These are phyloP conservation scores for Ciconia maguari DNA, from an alignment of 2,113 vertebrate species.

Conservation along the genomic window DNA sequence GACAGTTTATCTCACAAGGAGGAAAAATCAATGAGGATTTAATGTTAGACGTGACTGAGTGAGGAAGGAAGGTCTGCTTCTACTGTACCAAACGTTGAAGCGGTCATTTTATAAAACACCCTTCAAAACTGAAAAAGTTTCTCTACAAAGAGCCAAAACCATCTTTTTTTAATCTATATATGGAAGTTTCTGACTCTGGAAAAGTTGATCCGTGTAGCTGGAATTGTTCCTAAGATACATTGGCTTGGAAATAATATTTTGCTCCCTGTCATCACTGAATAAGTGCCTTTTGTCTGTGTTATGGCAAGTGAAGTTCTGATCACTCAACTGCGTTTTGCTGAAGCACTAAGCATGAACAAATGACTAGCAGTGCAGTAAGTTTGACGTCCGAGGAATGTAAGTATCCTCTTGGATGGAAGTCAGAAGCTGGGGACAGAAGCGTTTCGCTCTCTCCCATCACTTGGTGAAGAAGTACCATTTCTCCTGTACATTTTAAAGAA, in stretches of 20 bases:
- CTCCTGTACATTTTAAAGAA: neutral
- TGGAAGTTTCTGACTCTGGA: constrained; percentile 16
- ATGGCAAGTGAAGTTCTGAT: neutral
- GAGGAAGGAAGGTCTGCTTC: neutral
- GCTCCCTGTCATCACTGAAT: neutral
- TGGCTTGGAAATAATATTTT: constrained; percentile 7
- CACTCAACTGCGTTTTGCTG: neutral
- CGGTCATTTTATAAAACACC: neutral
- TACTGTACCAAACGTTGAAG: neutral
- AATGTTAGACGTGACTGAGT: neutral
- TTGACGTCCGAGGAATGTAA: neutral
- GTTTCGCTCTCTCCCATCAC: neutral
- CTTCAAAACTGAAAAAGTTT: neutral
- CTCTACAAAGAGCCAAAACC: neutral
- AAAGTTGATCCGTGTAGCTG: constrained; percentile 5
- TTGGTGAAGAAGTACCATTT: neutral
- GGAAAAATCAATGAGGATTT: neutral
- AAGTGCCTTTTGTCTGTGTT: neutral
- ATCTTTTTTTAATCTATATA: constrained; percentile 1
- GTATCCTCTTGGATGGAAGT: neutral
- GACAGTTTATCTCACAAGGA: neutral
- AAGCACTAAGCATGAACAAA: neutral
- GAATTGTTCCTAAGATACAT: neutral
- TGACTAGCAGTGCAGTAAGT: neutral
- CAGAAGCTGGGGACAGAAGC: neutral